A percentile compares a stretch with the other conserved stretches of the same genome.
These are phyloP conservation scores for Gyrodactylus bullatarudis DNA, from an alignment of 1,140 invertebrate species.

Conservation along the genomic window DNA sequence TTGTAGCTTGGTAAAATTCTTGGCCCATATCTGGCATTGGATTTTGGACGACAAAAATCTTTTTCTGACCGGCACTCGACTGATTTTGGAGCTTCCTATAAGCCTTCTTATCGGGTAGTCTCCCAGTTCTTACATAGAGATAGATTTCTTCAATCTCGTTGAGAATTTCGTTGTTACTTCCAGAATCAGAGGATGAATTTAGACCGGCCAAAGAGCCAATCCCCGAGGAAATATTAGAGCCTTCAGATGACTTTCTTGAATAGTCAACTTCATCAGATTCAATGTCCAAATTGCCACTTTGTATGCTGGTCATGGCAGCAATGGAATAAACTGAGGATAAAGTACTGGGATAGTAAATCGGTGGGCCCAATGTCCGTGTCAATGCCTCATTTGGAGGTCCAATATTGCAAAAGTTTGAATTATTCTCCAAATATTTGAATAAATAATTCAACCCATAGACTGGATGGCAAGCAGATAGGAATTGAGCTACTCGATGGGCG, in stretches of 20 bases:
- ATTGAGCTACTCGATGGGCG: neutral
- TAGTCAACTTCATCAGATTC: neutral
- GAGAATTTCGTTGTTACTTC: neutral
- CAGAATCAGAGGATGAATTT: neutral
- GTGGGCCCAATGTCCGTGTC: neutral
- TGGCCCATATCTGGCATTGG: neutral
- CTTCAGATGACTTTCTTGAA: neutral
- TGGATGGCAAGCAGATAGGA: neutral
- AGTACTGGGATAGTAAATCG: neutral
- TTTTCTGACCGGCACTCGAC: neutral
- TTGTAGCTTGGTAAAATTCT: neutral
- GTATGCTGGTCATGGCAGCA: neutral
- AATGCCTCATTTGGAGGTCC: neutral
- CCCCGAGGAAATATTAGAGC: neutral
- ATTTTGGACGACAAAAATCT: neutral
- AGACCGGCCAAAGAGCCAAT: neutral
- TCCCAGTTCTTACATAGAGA: conserved; percentile 4
- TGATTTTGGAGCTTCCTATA: neutral
- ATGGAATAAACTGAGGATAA: neutral
- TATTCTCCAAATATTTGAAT: neutral
- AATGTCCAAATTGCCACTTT: neutral
- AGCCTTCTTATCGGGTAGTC: neutral
- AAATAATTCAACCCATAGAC: neutral
- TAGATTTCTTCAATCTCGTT: conserved; percentile 4
- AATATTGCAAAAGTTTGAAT: neutral